Evolutionary conservation across 2,888 invertebrate genomes (phyloP), one percentile per base, ranked within the genome.

Genomic region (Epinotia brunnichana): DNA sequence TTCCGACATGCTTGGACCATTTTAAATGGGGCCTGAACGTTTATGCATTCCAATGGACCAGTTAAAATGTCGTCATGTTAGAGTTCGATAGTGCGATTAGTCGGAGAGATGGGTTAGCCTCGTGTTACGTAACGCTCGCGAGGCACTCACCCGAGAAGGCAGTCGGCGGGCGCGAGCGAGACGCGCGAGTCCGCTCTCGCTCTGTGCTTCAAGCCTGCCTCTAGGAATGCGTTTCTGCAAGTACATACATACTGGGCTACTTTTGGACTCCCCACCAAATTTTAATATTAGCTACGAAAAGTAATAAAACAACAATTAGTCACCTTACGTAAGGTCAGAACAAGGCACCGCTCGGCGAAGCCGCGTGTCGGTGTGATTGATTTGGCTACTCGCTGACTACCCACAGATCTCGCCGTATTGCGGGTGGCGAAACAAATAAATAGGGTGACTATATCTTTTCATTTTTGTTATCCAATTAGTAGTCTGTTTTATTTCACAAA

Each of bases 61-160:
- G 21, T 53, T 66, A 56, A 66, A 56, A 66, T 66, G 66, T 66
- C 41, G 41, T 41, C 54, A 56, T 66, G 66, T 56, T 66, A 66
- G 53, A 66, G 41, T 39, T 64, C 51, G n/a, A 62, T 48, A 11
- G 19, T 54, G 64, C 64, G 54, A 54, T 66, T 66, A 66, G 66
- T 66, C 19, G 39, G 19, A n/a, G 44, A 48, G 24, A 48, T 63
- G 17, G 17, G 7, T 39, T 41, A 19, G 41, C 21, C 54, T 54
- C 78, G 74, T 41, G 61, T 69, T 73, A 35, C 35, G 15, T 19
- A 10, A 5, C 29, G 57, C 9, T 29, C 9, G 10, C 39, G 19
- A 41, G 17, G 29, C 51, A 63, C 51, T 63, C 63, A 51, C 63
- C 51, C 51, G 35, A 63, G 63, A 63, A 63, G 63, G 29, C 29